phyloP scores from a whole-genome alignment of 2,888 invertebrate species.

The Gymnoscelis rufifasciata region DNA sequence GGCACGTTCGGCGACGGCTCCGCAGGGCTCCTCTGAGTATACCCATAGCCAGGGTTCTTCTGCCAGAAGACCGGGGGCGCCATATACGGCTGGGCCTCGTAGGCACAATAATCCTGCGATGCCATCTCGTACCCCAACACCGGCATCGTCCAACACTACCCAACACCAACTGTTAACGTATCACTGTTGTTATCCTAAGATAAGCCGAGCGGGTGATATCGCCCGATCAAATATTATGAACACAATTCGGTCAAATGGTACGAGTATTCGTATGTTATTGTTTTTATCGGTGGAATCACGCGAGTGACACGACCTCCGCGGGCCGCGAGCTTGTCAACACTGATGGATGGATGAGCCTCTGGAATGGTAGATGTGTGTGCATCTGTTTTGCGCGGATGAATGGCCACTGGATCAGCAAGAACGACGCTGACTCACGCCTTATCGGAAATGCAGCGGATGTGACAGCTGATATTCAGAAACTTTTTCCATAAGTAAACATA shows the following conservation, averaged over 20 bases:
- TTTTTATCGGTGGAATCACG: constrained; percentile 55
- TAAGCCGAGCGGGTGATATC: constrained; percentile 56
- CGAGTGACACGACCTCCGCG: constrained; percentile 49
- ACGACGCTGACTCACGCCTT: constrained; percentile 60
- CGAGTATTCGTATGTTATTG: constrained; percentile 50
- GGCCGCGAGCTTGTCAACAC: constrained; percentile 45
- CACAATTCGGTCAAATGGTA: constrained; percentile 27
- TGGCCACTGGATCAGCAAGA: constrained; percentile 46
- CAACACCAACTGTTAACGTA: constrained; percentile 41
- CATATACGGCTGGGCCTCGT: constrained; percentile 49
- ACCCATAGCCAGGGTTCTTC: constrained; percentile 48
- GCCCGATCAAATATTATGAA: constrained; percentile 43
- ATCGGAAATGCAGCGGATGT: constrained; percentile 73
- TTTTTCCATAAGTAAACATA: constrained; percentile 58
- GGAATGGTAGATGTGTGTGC: constrained; percentile 33
- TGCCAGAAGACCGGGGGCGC: constrained; percentile 55
- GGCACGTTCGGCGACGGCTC: constrained; percentile 25
- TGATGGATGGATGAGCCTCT: constrained; percentile 33
- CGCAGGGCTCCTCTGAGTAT: constrained; percentile 40
- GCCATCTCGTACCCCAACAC: constrained; percentile 63
- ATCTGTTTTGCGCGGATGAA: constrained; percentile 45
- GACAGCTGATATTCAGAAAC: constrained; percentile 60
- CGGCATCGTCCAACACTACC: constrained; percentile 59
- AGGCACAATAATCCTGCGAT: constrained; percentile 60
- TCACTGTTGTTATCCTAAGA: constrained; percentile 38